Evolutionary conservation across 2,113 vertebrate species (phyloP).

Genomic region (Crotalus tigris): DNA sequence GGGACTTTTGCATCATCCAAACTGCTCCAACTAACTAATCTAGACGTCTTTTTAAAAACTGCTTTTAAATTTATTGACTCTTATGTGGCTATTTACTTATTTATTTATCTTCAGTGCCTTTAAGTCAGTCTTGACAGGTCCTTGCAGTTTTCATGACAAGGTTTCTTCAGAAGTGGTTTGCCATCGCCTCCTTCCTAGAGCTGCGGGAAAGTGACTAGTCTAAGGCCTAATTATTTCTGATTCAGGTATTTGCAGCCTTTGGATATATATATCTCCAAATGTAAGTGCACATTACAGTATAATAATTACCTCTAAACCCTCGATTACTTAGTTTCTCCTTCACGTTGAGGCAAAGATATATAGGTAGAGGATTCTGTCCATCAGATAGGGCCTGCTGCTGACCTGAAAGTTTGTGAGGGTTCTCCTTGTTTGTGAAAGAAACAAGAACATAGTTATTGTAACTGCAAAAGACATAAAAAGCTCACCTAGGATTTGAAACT

Average conservation of each 20-base stretch:
- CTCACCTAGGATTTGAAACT: neutral
- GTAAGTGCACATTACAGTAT: neutral
- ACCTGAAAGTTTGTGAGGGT: conserved; percentile 71
- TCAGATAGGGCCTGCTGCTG: conserved; percentile 74
- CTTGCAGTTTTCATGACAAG: neutral
- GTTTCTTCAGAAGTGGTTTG: neutral
- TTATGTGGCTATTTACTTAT: neutral
- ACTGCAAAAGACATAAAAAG: neutral
- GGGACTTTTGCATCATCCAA: neutral
- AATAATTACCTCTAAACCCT: conserved; percentile 74
- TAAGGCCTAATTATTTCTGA: neutral
- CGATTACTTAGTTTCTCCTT: conserved; percentile 75
- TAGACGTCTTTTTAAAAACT: neutral
- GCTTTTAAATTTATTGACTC: neutral
- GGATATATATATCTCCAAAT: neutral
- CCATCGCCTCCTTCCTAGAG: neutral
- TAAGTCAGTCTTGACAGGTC: neutral
- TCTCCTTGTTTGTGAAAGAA: conserved; percentile 70
- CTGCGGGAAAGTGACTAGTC: neutral
- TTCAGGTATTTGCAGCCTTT: neutral
- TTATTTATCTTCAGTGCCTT: neutral
- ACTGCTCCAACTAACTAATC: neutral
- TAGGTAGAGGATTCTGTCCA: conserved; percentile 82
- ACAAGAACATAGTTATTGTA: conserved; percentile 28
- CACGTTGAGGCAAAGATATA: conserved; percentile 83